Evolutionary conservation across 1,140 invertebrate species (phyloP).

Genomic region (Maconellicoccus hirsutus): DNA sequence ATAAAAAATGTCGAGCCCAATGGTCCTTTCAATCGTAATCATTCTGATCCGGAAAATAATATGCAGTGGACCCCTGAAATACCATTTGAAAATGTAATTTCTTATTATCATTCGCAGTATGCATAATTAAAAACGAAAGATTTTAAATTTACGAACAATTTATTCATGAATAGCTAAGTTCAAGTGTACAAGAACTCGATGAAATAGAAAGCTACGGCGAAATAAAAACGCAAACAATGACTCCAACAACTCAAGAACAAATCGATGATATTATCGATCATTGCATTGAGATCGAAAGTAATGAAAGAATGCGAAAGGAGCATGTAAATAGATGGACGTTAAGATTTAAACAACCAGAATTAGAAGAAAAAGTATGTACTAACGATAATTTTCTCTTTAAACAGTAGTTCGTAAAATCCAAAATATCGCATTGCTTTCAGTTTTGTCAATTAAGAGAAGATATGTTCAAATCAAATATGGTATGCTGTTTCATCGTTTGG

Average conservation of each 20-base stretch:
- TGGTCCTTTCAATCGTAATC: not conserved
- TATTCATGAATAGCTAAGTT: constrained; percentile 37
- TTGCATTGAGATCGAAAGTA: constrained; percentile 83
- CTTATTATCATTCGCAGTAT: not conserved
- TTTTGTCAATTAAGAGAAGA: constrained; percentile 81
- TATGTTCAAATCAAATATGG: constrained; percentile 88
- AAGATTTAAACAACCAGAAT: constrained; percentile 60
- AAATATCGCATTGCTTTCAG: constrained; percentile 34
- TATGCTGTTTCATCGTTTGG: constrained; percentile 84
- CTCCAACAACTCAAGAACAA: constrained; percentile 43
- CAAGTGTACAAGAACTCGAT: constrained; percentile 39
- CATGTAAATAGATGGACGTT: constrained; percentile 79
- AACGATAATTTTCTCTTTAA: not conserved
- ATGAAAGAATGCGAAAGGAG: constrained; percentile 76
- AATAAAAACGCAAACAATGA: constrained; percentile 26
- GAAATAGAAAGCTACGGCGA: constrained; percentile 28
- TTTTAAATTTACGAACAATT: not conserved
- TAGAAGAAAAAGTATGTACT: constrained; percentile 51
- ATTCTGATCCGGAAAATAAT: not conserved
- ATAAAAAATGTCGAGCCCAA: not conserved
- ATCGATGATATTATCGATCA: constrained; percentile 79
- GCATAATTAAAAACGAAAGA: not conserved
- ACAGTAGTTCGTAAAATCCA: not conserved
- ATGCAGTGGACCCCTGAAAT: constrained; percentile 75
- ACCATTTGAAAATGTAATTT: constrained; percentile 73